Evolutionary conservation across 2,797 vertebrate species (phyloP).

Genomic region (Diplodus puntazzo): DNA sequence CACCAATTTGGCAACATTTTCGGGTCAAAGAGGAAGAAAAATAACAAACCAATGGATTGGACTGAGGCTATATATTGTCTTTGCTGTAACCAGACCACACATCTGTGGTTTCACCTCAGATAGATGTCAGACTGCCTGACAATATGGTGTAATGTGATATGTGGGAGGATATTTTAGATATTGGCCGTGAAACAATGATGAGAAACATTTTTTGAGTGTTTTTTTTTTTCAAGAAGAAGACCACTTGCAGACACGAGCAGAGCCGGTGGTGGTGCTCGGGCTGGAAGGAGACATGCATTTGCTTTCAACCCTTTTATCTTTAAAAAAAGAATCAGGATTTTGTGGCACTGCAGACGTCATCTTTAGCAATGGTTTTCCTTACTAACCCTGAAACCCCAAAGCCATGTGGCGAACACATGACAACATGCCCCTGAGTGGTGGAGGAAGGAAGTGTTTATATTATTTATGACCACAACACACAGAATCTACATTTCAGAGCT

Average conservation of each 20-base stretch:
- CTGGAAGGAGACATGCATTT: constrained; percentile 4
- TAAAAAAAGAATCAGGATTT: constrained; percentile 27
- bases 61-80: too few species aligned
- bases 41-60: too few species aligned
- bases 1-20: too few species aligned
- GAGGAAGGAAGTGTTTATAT: constrained; percentile 57
- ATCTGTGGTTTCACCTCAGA: too few species aligned
- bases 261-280: neutral
- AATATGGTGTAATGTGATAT: too few species aligned
- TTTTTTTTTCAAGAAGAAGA: constrained; percentile 12
- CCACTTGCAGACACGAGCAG: neutral
- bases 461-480: constrained; percentile 53
- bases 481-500: constrained; percentile 45
- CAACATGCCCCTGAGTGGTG: constrained; percentile 38
- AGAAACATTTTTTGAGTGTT: neutral
- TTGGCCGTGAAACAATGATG: too few species aligned
- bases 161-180: too few species aligned
- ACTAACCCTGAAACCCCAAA: constrained; percentile 51
- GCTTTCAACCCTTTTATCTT: constrained; percentile 19
- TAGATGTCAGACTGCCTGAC: too few species aligned
- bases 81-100: too few species aligned
- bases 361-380: constrained; percentile 31
- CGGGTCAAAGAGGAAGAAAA: too few species aligned
- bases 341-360: constrained; percentile 42
- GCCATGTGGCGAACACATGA: constrained; percentile 54